Conservation (phyloP, 2,888 invertebrate genomes). For the Clistopyga incitator region DNA sequence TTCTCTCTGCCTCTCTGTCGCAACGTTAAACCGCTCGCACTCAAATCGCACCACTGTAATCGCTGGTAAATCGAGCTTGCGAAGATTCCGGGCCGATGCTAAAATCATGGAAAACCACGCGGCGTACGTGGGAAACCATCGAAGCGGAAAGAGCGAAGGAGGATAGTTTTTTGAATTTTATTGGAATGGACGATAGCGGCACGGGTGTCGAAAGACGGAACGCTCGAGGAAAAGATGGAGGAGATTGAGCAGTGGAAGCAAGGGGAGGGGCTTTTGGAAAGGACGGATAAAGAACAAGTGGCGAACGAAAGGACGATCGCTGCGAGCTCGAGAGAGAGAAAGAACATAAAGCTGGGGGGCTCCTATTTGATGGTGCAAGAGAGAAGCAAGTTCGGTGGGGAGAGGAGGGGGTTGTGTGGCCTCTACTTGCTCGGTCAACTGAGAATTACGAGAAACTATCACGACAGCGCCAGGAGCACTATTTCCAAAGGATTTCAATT, state of each 20-base stretch:
- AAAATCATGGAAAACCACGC: conserved; percentile 20
- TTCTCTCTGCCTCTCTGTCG: neutral
- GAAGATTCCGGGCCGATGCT: conserved; percentile 12
- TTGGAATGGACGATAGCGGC: neutral
- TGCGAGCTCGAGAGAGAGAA: neutral
- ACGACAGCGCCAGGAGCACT: conserved; percentile 41
- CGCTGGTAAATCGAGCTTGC: conserved; percentile 50
- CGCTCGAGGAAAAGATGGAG: neutral
- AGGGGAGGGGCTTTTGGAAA: neutral
- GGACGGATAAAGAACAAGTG: neutral
- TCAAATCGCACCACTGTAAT: conserved; percentile 28
- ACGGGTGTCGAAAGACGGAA: conserved; percentile 4
- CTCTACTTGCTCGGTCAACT: conserved; percentile 50
- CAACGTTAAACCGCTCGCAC: conserved; percentile 15
- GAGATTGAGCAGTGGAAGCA: neutral
- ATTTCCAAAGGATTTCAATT: conserved; percentile 50
- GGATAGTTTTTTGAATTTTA: neutral
- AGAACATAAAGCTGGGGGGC: neutral
- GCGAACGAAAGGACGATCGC: conserved; percentile 11
- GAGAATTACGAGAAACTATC: conserved; percentile 57
- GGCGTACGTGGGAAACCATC: neutral
- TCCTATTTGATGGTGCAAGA: neutral
- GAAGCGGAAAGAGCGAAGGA: neutral
- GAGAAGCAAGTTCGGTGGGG: neutral
- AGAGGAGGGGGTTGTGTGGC: neutral